Evolutionary conservation across 2,888 invertebrate species (phyloP), one percentile per base, ranked within the genome.

Genomic region (Scaptomyza parva): DNA sequence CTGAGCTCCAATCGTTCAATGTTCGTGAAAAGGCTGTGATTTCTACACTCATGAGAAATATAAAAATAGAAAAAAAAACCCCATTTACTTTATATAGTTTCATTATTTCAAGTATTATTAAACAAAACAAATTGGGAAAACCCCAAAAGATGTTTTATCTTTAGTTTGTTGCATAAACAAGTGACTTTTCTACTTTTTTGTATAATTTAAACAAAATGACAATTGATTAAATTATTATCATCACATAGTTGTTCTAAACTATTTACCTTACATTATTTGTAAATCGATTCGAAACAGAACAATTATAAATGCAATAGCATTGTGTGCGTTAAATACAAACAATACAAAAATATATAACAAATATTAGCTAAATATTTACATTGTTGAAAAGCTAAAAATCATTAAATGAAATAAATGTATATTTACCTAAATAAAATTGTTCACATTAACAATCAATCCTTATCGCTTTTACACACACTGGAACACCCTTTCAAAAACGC

Each of bases 11-110:
- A 71, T 44, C 62, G 86, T 67, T 79, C 55, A 70, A 53, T 58
- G 86, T 87, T 81, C 73, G 64, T 70, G 66, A 82, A 84, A 88
- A 83, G 86, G 88, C 86, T 86, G 86, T 86, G 86, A 86, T 88
- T 37, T 86, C 80, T 86, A 86, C 88, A 86, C 86, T 86, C 86
- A 86, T 87, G 80, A 78, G 78, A 86, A 78, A 73, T 72, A 76
- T 69, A 82, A 54, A 50, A 72, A 76, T 64, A 66, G 62, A 33
- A 39, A 9, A 9, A 37, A 37, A 37, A 37, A 45, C 45, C 41
- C 44, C 59, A 41, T 62, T 61, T 54, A 71, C 28, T 45, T 59
- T 68, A 44, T 54, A 63, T 83, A 82, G 57, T 60, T 64, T 47
- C 57, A 78, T 73, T 73, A 43, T 73, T 76, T 62, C 70, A 70